phyloP scores from a whole-genome alignment of 2,113 vertebrate species.

The Rhineura floridana region DNA sequence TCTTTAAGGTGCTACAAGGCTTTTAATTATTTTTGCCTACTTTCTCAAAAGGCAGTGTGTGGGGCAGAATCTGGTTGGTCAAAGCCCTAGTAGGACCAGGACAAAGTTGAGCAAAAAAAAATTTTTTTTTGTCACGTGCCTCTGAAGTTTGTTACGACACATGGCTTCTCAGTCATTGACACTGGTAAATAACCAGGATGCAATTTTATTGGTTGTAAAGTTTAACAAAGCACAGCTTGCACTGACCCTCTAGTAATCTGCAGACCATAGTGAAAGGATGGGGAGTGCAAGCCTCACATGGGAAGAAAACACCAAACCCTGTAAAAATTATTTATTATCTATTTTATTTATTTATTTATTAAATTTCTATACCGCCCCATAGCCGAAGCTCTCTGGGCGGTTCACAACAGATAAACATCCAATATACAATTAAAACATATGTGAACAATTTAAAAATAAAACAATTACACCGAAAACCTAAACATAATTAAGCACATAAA shows the following conservation, averaged over 20 bases:
- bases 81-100: not conserved
- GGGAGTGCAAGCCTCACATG: not conserved
- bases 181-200: not conserved
- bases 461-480: too few relatives aligned
- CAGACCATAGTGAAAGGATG: not conserved
- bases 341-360: too few relatives aligned
- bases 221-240: not conserved
- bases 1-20: too few relatives aligned
- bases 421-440: too few relatives aligned
- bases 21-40: not conserved
- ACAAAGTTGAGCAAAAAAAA: not conserved
- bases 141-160: not conserved
- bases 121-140: not conserved
- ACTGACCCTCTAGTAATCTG: not conserved
- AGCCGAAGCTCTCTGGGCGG: too few relatives aligned
- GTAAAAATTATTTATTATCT: too few relatives aligned
- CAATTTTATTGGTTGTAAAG: not conserved
- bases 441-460: too few relatives aligned
- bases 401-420: too few relatives aligned
- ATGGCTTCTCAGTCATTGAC: not conserved
- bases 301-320: not conserved
- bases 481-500: too few relatives aligned
- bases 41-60: not conserved
- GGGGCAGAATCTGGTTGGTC: not conserved
- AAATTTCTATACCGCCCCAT: too few relatives aligned